phyloP scores from a whole-genome alignment of 1,140 invertebrate species.

The Lysiphlebus fabarum region DNA sequence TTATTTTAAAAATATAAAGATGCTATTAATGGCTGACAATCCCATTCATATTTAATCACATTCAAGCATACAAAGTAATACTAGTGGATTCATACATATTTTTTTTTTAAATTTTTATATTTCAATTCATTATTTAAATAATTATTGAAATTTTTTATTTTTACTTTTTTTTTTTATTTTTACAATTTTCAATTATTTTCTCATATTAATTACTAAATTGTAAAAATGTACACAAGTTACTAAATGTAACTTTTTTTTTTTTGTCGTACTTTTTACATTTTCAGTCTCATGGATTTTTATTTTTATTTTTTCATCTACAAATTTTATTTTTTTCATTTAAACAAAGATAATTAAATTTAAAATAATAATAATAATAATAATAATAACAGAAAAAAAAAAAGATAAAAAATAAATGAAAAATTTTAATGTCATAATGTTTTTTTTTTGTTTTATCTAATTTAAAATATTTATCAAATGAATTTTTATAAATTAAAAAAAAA shows the following conservation, averaged over 20 bases:
- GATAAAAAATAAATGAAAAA: too few species aligned
- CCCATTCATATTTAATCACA: slow-evolving; percentile 11
- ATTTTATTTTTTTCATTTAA: background rate
- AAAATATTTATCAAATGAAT: too few species aligned
- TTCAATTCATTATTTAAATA: slow-evolving; percentile 20
- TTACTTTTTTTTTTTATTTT: slow-evolving; percentile 39
- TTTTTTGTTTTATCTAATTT: too few species aligned
- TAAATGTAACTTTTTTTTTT: slow-evolving; percentile 50
- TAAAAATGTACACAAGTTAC: slow-evolving; percentile 52
- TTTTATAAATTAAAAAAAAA: too few species aligned
- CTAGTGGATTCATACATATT: slow-evolving; percentile 28
- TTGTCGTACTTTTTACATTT: slow-evolving; percentile 51
- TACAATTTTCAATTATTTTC: slow-evolving; percentile 35
- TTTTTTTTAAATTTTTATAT: slow-evolving; percentile 13
- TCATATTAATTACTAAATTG: slow-evolving; percentile 28
- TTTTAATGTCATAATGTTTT: too few species aligned
- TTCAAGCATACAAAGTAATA: slow-evolving; percentile 27
- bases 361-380: too few species aligned
- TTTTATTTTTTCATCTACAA: slow-evolving; percentile 21
- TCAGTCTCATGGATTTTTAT: slow-evolving; percentile 53
- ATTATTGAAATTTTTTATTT: slow-evolving; percentile 15
- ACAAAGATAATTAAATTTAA: too few species aligned
- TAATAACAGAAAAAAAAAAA: too few species aligned
- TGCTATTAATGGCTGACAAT: slow-evolving; percentile 12
- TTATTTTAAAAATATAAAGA: slow-evolving; percentile 21